Percentiles rank a stretch among this genome's conserved stretches.
These are phyloP conservation scores for Eupithecia subfuscata DNA, from an alignment of 2,888 invertebrate species.

Conservation along the genomic window DNA sequence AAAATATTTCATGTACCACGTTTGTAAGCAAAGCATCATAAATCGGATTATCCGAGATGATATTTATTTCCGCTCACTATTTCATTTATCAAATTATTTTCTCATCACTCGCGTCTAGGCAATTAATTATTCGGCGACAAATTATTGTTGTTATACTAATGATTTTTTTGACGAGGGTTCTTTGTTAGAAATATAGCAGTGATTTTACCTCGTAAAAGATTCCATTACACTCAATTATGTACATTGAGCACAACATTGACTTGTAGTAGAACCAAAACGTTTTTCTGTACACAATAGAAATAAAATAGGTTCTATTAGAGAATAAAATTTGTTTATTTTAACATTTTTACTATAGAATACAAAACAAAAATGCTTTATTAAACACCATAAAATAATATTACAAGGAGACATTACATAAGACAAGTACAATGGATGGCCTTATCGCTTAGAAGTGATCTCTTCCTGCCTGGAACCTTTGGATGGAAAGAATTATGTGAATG, in stretches of 20 bases:
- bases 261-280: neutral
- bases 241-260: neutral
- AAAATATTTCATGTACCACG: neutral
- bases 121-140: constrained; percentile 68
- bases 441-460: no score
- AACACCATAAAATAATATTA: no score
- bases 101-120: constrained; percentile 58
- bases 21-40: constrained; percentile 2
- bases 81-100: constrained; percentile 63
- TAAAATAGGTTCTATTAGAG: no score
- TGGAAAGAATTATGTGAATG: no score
- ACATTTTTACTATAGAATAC: no score
- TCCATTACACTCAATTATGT: constrained; percentile 17
- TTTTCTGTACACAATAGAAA: neutral
- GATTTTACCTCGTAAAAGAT: constrained; percentile 49
- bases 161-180: constrained; percentile 76
- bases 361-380: no score
- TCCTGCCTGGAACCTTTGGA: no score
- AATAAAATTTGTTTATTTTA: no score
- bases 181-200: constrained; percentile 55
- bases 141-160: constrained; percentile 73
- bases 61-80: constrained; percentile 35
- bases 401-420: no score
- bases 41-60: constrained; percentile 19
- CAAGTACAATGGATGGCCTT: no score